Conservation (phyloP, 2,113 vertebrate species). For the Paedocypris sp. region DNA sequence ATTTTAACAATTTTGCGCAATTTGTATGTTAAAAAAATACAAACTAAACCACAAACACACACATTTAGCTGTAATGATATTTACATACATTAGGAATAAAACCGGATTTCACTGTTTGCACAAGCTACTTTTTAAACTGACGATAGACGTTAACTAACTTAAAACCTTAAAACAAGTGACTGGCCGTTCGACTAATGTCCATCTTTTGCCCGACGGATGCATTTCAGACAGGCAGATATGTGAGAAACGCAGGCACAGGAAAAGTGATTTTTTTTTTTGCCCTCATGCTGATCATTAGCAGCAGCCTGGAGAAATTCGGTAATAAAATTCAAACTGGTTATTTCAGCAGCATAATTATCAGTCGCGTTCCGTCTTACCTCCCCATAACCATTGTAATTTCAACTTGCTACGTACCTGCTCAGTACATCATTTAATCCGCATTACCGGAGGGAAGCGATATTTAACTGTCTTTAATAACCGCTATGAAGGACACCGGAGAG, state of each 20-base stretch:
- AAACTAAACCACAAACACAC: too few relatives aligned
- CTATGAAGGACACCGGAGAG: slow-evolving; percentile 37
- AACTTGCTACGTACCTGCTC: slow-evolving; percentile 43
- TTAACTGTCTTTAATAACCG: slow-evolving; percentile 46
- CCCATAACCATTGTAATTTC: slow-evolving; percentile 50
- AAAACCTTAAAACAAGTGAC: neutral
- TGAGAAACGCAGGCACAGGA: slow-evolving; percentile 5
- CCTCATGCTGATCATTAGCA: slow-evolving; percentile 49
- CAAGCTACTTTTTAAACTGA: too few relatives aligned
- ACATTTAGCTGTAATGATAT: too few relatives aligned
- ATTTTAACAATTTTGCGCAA: too few relatives aligned
- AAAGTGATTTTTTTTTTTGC: slow-evolving; percentile 26
- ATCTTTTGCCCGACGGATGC: neutral
- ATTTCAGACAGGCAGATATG: neutral
- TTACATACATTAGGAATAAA: too few relatives aligned
- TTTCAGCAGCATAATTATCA: slow-evolving; percentile 47
- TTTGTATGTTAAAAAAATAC: too few relatives aligned
- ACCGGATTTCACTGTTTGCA: too few relatives aligned
- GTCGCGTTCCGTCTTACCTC: slow-evolving; percentile 31
- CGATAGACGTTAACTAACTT: too few relatives aligned
- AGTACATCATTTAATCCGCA: slow-evolving; percentile 52
- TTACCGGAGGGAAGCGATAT: slow-evolving; percentile 50
- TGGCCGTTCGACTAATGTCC: neutral
- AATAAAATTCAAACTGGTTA: slow-evolving; percentile 46
- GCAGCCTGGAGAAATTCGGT: slow-evolving; percentile 52